Evolutionary conservation across 1,140 invertebrate species (phyloP).

Genomic region (Oryctes rhinoceros): DNA sequence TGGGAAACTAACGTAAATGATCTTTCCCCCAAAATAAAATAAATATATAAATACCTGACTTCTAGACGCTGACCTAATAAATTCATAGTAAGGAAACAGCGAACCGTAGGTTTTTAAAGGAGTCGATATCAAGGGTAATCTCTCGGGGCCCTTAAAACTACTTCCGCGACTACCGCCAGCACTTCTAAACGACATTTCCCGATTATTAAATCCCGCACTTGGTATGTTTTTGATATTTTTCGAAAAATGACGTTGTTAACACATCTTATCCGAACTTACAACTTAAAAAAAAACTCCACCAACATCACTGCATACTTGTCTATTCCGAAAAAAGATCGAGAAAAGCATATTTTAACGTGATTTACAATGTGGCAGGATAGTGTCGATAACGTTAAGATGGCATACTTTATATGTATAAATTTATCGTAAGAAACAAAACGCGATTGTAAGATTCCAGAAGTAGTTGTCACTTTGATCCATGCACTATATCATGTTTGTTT

Average conservation of each 20-base stretch:
- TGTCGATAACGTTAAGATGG: not conserved
- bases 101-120: constrained; percentile 58
- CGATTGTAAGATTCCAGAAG: not conserved
- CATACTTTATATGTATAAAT: no score
- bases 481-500: not conserved
- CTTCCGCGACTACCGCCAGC: not conserved
- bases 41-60: constrained; percentile 43
- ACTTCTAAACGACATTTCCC: not conserved
- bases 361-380: not conserved
- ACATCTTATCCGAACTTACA: not conserved
- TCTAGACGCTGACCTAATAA: constrained; percentile 49
- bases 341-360: not conserved
- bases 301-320: not conserved
- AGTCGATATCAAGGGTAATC: constrained; percentile 50
- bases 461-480: not conserved
- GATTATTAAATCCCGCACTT: not conserved
- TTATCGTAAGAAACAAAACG: not conserved
- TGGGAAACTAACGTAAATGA: not conserved
- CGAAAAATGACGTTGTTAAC: not conserved
- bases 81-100: constrained; percentile 58
- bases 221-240: no score
- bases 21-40: no score
- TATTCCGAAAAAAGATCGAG: not conserved
- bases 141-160: constrained; percentile 45
- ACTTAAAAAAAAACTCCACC: not conserved